Evolutionary conservation across 2,888 invertebrate genomes (phyloP), one percentile per base, ranked within the genome.

Genomic region (Tholera decimalis): DNA sequence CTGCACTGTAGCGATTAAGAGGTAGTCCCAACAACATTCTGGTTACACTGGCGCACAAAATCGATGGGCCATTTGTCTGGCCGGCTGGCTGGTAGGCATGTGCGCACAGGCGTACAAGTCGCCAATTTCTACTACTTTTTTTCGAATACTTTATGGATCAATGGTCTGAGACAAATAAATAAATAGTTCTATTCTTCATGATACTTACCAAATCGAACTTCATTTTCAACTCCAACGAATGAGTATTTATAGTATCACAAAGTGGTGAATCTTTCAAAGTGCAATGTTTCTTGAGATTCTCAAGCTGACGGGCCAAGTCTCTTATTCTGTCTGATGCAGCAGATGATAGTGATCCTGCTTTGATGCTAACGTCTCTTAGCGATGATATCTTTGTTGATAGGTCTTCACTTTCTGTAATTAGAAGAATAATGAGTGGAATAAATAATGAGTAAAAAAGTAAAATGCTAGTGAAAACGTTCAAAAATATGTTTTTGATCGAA

Each of bases 241-340:
- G 95, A 57, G 97, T 96, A 85, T 97, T 97, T 76, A 98, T 93
- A 15, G 97, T 97, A 77, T 97, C 97, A 88, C 98, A 98, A 1
- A 98, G 96, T 46, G 97, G 96, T 30, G 97, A 96, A 91, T 98
- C 98, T 82, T 97, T 96, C 59, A 95, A 91, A 53, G 96, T 94
- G 88, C 98, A 98, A 83, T 97, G 97, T 79, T 97, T 96, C 85
- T 96, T 95, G 43, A 96, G 88, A 50, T 93, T 92, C 62, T 96
- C 96, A 56, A 97, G 89, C 77, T 97, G 96, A 20, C 95, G 93
- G 3, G 96, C 92, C 73, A 97, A 92, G 77, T 97, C 96, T 53
- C 93, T 94, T 54, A 97, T 95, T 72, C 96, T 96, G 69, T 96
- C 96, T 73, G 96, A 96, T 51, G 97, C 93, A 51, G 95, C 91